Evolutionary conservation across 2,888 invertebrate species (phyloP), one percentile per base, ranked within the genome.

Genomic region (Carabus problematicus): DNA sequence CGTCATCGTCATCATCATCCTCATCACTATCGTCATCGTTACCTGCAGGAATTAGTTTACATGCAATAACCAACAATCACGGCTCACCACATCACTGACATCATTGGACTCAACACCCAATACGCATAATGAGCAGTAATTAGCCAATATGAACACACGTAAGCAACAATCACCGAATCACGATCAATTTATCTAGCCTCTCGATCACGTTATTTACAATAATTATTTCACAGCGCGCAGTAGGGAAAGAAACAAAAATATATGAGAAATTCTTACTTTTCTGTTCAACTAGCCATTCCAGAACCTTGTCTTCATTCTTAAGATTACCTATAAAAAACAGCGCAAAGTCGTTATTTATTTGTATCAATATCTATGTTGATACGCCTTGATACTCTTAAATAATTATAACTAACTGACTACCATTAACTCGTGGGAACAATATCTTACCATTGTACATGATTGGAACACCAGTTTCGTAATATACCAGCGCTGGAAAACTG

Each of bases 221-320:
- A 3, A 29, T 29, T 29, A 3, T 6, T 29, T 6, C 2, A 29
- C 29, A 29, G 71, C 74, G 72, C 72, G 72, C 72, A 61, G 42
- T 67, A 71, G 43, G 39, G 63, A 61, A 70, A 71, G 60, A 70
- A 70, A 64, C 67, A 58, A 43, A 18, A 66, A 66, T 58, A 8
- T 59, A 62, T 56, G 49, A 63, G 85, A 85, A 86, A 85, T 87
- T 88, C 94, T 94, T 94, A 94, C 94, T 94, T 93, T 94, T 94
- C 88, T 95, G 94, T 87, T 93, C 91, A 87, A 94, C 88, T 86
- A 95, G 91, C 95, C 95, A 95, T 88, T 93, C 92, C 88, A 95
- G 91, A 87, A 95, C 94, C 88, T 92, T 93, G 85, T 93, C 92
- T 89, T 95, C 94, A 84, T 93, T 91, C 89, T 89, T 93, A 88